Base-by-base conservation (phyloP, 2,797 vertebrate genomes). In the Enteromius unitaeniatus region DNA sequence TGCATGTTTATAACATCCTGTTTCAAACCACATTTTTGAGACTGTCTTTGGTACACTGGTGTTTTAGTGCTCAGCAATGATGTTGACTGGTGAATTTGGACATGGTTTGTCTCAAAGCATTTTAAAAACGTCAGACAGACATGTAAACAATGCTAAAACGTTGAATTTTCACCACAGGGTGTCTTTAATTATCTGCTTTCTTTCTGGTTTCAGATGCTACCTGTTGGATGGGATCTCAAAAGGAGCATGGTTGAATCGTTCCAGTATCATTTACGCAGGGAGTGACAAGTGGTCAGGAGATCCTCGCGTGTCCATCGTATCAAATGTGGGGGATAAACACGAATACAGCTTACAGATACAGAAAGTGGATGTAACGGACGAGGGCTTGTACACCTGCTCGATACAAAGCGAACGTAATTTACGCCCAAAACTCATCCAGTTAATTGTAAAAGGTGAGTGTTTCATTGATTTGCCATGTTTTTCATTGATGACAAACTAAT, bases 321-420 rank as follows among this genome's bases (percentile, higher is more conserved):
- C 97, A 40, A 94, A 93, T 65, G 89, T 93, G 3, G 93, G 96
- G 47, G 97, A 97, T 88, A 95, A 96, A 89, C 94, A 97, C n/a
- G 98, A 99, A 86, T 99, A 99, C 93, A 99, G 97, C 92, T 97
- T 99, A 90, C 98, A 98, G 95, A 99, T 99, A 93, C 96, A 98
- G 93, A 98, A 97, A 74, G 98, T 99, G 86, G 97, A 99, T 45
- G 94, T 99, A 89, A 96, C 94, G 1, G 98, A 99, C 0, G 98
- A 99, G 0, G 98, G 98, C 55, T 95, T 95, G 6, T 99, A 99
- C 91, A 99, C 97, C 0, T 99, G 98, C 86, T 98, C 98, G 0
- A 97, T 99, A 90, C 98, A 99, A 90, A 99, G 97, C 17, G 96
- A 99, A 60, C 97, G 97, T 82, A 98, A 96, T 6, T 96, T 94